These are phyloP conservation scores for Peucedramus taeniatus DNA, from an alignment of 2,113 vertebrate genomes.

Conservation along the genomic window DNA sequence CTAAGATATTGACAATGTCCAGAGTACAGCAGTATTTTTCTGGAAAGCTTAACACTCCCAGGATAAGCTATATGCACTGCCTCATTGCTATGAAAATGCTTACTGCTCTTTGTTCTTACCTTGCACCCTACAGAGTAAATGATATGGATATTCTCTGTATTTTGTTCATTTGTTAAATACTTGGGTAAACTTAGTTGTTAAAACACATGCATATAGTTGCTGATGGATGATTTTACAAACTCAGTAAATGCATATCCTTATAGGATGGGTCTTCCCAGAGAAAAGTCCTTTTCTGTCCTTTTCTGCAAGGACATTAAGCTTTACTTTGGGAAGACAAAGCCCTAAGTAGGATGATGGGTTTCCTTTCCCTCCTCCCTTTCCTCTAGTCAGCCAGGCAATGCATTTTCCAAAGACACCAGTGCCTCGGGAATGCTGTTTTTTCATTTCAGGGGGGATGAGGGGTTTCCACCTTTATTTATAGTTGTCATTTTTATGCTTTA, in stretches of 20 bases:
- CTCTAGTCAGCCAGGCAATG: conserved; percentile 15
- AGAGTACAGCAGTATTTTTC: background rate
- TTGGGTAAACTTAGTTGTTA: background rate
- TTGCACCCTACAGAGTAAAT: background rate
- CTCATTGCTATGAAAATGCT: background rate
- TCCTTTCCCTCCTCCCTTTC: background rate
- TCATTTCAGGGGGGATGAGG: conserved; percentile 38
- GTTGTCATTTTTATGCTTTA: conserved; percentile 63
- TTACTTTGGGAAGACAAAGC: background rate
- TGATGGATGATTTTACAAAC: background rate
- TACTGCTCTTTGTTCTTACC: background rate
- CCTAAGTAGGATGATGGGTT: background rate
- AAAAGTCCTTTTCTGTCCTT: background rate
- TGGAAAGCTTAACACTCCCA: background rate
- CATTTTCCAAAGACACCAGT: conserved; percentile 49
- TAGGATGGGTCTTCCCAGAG: background rate
- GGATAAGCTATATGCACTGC: background rate
- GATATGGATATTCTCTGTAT: background rate
- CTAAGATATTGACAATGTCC: background rate
- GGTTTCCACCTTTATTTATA: conserved; percentile 68
- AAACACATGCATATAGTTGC: background rate
- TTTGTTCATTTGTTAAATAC: background rate
- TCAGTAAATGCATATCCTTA: background rate
- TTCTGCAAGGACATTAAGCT: background rate
- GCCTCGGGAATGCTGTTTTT: conserved; percentile 58